Base-by-base conservation (phyloP, 2,888 invertebrate genomes). In the Venusia cambrica region DNA sequence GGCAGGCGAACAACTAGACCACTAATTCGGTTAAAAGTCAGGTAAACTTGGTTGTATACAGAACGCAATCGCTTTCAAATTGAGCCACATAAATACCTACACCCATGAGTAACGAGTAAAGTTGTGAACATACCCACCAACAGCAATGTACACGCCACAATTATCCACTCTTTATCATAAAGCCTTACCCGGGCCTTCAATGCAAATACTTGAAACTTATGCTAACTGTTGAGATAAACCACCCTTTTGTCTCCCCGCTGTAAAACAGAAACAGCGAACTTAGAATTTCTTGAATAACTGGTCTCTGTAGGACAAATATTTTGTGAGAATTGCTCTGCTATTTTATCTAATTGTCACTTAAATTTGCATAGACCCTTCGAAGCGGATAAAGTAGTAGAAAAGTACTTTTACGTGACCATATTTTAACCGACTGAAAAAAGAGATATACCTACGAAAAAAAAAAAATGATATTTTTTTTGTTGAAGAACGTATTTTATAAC, bases 121-220 rank as follows among this genome's bases (percentile, higher is more conserved):
- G 69, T 73, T 66, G 27, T 22, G 27, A 35, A 35, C 31, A 32
- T 15, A 27, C 31, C 22, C 19, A 24, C 57, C 62, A 51, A 56
- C 19, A 24, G 57, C 62, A 51, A 56, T 57, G 62, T 65, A 63
- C 49, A 48, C 56, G 56, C 65, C 63, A 62, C 68, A 69, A 71
- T 76, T 69, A 80, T 72, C 54, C 59, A 61, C 57, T 65, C 63
- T 64, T 62, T 62, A 62, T 56, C 57, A 62, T 60, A 49, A 56
- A 62, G 51, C 58, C 57, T 62, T 57, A 52, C 47, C 52, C 51
- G 41, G 47, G 60, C 63, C 66, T 59, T 73, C 64, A 63, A 77
- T 77, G 73, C 76, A 77, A 73, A 75, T 63, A 57, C 56, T 61
- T 56, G 43, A 44, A 57, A 62, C 58, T 61, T 59, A 51, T 42